Evolutionary conservation across 2,113 vertebrate genomes (phyloP), one percentile per base, ranked within the genome.

Genomic region (Thryonomys swinderianus): DNA sequence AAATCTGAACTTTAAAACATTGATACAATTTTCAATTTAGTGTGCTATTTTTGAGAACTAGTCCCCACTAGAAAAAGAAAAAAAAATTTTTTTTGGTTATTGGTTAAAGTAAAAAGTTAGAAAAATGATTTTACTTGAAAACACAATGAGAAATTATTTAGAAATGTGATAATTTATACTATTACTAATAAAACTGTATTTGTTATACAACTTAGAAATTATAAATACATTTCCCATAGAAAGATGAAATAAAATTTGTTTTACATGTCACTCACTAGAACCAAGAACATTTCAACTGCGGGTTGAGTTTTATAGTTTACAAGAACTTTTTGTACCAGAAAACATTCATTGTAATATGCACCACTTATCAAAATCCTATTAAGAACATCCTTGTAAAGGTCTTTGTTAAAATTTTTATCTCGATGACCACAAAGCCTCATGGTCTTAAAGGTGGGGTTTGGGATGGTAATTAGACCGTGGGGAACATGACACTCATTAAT

Each of bases 241-340:
- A 76, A 81, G 32, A 80, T 91, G 83, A 84, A 42, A 85, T 53
- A 88, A 84, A 71, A 48, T 59, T 27, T 1, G 10, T 69, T 93
- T 85, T 81, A 37, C 25, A 45, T 69, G 32, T 45, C 12, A 53
- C 10, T 79, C 40, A 23, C 11, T 78, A 45, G 61, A 67, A 40
- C 88, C 2, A 91, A 11, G 57, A 81, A 27, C 48, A 59, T 42
- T n/a, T 83, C 66, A 93, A 67, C 13, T 80, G 20, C 61, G 27
- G 9, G 5, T 37, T 88, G 81, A 93, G 32, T 61, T 74, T 91
- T 55, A 76, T 0, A 85, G 48, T 59, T 85, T 74, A 59, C 0
- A 67, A 94, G 20, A 59, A 89, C 34, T 73, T 88, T 85, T 61
- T 62, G 14, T 88, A 74, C n/a, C n/a, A 55, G 18, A 81, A 85